A percentile compares a stretch with the other conserved stretches of the same genome.
These are phyloP conservation scores for Hanleya hanleyi DNA, from an alignment of 2,888 invertebrate genomes.

Conservation along the genomic window DNA sequence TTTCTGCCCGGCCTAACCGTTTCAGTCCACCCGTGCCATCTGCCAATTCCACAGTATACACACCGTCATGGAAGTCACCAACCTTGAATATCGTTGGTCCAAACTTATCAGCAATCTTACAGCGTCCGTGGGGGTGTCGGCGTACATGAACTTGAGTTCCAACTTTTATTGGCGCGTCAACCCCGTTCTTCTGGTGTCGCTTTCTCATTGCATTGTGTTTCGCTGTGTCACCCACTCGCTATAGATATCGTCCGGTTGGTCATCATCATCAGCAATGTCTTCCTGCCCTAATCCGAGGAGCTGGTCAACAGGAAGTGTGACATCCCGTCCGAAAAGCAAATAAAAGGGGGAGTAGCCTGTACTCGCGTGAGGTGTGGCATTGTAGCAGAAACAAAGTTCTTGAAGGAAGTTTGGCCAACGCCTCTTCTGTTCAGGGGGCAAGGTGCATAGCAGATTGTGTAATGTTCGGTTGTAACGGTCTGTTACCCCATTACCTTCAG, in stretches of 20 bases:
- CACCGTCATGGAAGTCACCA: no score
- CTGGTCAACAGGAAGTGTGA: not conserved
- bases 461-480: constrained; percentile 28
- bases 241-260: not conserved
- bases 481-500: constrained; percentile 23
- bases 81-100: no score
- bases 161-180: no score
- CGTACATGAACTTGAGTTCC: no score
- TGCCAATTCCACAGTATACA: no score
- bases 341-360: constrained; percentile 12
- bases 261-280: not conserved
- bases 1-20: no score
- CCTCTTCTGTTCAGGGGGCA: constrained; percentile 18
- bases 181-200: no score
- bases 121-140: no score
- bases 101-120: no score
- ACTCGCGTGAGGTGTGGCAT: constrained; percentile 9
- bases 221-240: constrained; percentile 7
- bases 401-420: constrained; percentile 23
- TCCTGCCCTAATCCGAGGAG: not conserved
- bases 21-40: no score
- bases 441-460: constrained; percentile 21
- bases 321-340: not conserved
- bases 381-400: constrained; percentile 21
- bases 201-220: no score